These are phyloP conservation scores for Pollenia griseotomentosa DNA, from an alignment of 2,888 invertebrate genomes.

Conservation along the genomic window DNA sequence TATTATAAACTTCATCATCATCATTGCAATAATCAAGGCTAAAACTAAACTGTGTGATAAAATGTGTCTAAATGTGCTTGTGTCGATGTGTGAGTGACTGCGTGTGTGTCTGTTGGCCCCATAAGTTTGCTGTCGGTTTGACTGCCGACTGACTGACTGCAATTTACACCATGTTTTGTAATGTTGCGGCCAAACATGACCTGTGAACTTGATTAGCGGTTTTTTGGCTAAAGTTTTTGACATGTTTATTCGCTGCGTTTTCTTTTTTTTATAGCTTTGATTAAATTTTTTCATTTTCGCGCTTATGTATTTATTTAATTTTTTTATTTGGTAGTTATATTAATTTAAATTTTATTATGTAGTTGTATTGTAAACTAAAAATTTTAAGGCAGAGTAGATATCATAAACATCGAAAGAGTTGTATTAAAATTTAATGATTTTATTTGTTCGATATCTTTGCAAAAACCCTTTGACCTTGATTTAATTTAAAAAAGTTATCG, in stretches of 20 bases:
- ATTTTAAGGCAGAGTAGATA: not conserved
- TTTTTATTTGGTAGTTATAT: conserved; percentile 48
- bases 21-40: conserved; percentile 63
- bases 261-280: conserved; percentile 43
- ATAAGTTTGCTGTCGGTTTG: conserved; percentile 51
- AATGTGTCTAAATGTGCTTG: conserved; percentile 68
- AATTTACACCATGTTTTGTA: conserved; percentile 67
- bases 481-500: too few species aligned
- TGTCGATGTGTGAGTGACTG: conserved; percentile 16
- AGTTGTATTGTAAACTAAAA: conserved; percentile 50
- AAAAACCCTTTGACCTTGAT: too few species aligned
- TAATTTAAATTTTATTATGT: conserved; percentile 74
- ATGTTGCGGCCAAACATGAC: conserved; percentile 75
- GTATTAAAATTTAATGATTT: not conserved
- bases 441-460: too few species aligned
- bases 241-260: conserved; percentile 71
- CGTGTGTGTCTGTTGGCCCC: conserved; percentile 46
- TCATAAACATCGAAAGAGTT: not conserved
- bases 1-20: conserved; percentile 27
- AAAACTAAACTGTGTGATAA: conserved; percentile 67
- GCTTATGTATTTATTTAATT: conserved; percentile 61
- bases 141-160: conserved; percentile 47
- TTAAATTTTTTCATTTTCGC: conserved; percentile 43
- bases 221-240: conserved; percentile 79
- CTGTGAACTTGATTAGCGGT: conserved; percentile 83